Base-by-base conservation (phyloP, 1,140 invertebrate genomes). In the Heterodera carotae region DNA sequence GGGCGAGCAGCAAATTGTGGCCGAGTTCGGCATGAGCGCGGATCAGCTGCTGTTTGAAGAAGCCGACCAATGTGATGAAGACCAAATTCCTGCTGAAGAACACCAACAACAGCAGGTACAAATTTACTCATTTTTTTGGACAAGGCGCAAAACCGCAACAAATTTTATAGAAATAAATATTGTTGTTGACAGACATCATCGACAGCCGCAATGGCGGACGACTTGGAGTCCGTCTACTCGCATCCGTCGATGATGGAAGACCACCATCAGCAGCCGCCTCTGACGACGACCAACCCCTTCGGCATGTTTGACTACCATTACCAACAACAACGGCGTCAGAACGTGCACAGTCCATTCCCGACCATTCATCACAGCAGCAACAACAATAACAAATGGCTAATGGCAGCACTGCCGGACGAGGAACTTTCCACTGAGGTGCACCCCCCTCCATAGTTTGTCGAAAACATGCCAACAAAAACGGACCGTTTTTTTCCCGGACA, bases 241-340 rank as follows among this genome's bases (percentile, higher is more conserved):
- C 85, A 86, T 76, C 86, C 85, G 8, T 86, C 85, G 12, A 83
- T 86, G 84, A 33, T 87, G 6, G 83, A 86, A 69, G 71, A 74
- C 25, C 36, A 18, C 29, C 73, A n/a, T n/a, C n/a, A 64, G 79
- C 29, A 36, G 8, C 39, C 48, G 69, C 43, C 59, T 36, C 79
- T 36, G 69, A 80, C 67, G 48, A 5, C 22, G 22, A 1, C 5
- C 5, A 22, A 15, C 48, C 5, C 15, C 0, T 15, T 56, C 22
- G 48, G 48, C 48, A 56, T 18, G 12, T 56, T 22, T 22, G 48
- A 56, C 15, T 18, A 56, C 15, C 48, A 15, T 4, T 18, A 56
- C 22, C 48, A 56, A 15, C 12, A 69, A 43, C 48, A 43, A 6
- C 39, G n/a, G 39, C 72, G 27, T 18, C 43, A 56, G 33, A 36